These are phyloP conservation scores for Chamaedrilus cognettii DNA, from an alignment of 2,888 invertebrate genomes.

Conservation along the genomic window DNA sequence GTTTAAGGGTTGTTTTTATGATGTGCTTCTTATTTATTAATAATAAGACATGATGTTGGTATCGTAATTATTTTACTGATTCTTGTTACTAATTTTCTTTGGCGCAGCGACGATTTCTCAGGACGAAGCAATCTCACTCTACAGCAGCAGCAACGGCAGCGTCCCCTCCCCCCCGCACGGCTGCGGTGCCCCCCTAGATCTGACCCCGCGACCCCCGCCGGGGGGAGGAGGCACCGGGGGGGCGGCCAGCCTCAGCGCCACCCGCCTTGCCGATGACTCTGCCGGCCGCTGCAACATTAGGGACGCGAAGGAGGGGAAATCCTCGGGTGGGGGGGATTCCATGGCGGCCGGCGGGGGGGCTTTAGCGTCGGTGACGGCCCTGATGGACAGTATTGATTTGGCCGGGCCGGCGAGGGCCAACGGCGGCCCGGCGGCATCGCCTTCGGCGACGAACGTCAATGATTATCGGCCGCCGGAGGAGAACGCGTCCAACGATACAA, in stretches of 20 bases:
- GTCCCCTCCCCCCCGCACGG: not conserved
- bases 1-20: too few relatives aligned
- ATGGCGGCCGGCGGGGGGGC: too few relatives aligned
- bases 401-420: not conserved
- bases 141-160: not conserved
- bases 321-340: too few relatives aligned
- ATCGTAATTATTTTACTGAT: too few relatives aligned
- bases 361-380: too few relatives aligned
- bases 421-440: not conserved
- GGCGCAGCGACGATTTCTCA: constrained; percentile 55
- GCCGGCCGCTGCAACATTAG: too few relatives aligned
- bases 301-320: too few relatives aligned
- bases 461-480: constrained; percentile 9
- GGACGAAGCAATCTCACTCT: constrained; percentile 57
- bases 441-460: constrained; percentile 1
- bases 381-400: not conserved
- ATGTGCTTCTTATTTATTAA: too few relatives aligned
- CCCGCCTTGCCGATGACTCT: too few relatives aligned
- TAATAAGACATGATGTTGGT: too few relatives aligned
- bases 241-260: too few relatives aligned
- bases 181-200: not conserved
- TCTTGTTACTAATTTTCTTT: constrained; percentile 34
- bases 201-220: not conserved
- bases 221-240: too few relatives aligned
- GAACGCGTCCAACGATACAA: not conserved